phyloP scores from a whole-genome alignment of 2,797 vertebrate species.

The Anabas testudineus region DNA sequence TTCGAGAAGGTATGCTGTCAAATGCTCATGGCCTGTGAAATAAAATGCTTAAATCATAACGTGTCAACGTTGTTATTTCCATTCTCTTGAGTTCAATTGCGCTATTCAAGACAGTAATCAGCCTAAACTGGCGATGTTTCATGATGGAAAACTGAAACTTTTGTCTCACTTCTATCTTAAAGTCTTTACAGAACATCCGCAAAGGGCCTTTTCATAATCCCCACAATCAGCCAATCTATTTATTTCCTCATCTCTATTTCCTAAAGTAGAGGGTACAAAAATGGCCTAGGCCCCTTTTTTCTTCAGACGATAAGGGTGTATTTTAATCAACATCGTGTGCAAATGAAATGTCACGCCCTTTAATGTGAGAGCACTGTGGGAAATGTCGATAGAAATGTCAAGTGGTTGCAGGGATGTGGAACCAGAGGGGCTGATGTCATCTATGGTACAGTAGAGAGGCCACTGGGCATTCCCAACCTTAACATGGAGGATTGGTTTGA shows the following conservation, averaged over 20 bases:
- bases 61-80: not conserved
- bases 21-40: slow-evolving; percentile 26
- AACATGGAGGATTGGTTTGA: slow-evolving; percentile 49
- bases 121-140: slow-evolving; percentile 11
- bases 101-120: not conserved
- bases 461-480: slow-evolving; percentile 83
- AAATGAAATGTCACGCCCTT: slow-evolving; percentile 90
- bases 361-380: slow-evolving; percentile 87
- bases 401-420: slow-evolving; percentile 86
- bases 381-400: slow-evolving; percentile 91
- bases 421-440: slow-evolving; percentile 84
- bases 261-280: slow-evolving; percentile 68
- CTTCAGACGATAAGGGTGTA: slow-evolving; percentile 82
- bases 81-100: not conserved
- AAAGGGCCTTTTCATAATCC: slow-evolving; percentile 38
- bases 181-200: slow-evolving; percentile 31
- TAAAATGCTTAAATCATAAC: slow-evolving; percentile 8
- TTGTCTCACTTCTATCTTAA: slow-evolving; percentile 15
- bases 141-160: slow-evolving; percentile 1
- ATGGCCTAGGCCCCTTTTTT: slow-evolving; percentile 68
- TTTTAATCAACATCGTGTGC: slow-evolving; percentile 88
- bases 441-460: slow-evolving; percentile 76
- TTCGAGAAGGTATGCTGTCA: slow-evolving; percentile 29
- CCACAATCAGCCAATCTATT: slow-evolving; percentile 51
- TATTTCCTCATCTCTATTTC: slow-evolving; percentile 58